These are phyloP conservation scores for Nansenia antarctica DNA, from an alignment of 2,113 vertebrate species.

Conservation along the genomic window DNA sequence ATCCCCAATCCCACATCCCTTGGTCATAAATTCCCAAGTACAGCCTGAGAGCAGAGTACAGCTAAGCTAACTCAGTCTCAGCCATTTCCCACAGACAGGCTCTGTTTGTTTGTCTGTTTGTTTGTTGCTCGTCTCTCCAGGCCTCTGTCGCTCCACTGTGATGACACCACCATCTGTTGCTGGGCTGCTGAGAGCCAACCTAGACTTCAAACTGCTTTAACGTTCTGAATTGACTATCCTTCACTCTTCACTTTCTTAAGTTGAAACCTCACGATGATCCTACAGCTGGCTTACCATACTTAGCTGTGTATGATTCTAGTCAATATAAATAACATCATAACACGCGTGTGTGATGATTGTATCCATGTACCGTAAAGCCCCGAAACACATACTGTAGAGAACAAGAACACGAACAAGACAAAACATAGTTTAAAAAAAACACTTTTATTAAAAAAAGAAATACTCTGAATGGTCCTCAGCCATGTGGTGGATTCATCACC, in stretches of 20 bases:
- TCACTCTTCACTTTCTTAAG: constrained; percentile 45
- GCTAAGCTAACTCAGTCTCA: constrained; percentile 44
- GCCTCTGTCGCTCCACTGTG: constrained; percentile 31
- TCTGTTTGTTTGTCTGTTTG: constrained; percentile 31
- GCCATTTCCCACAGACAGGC: constrained; percentile 51
- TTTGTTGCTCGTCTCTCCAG: constrained; percentile 54
- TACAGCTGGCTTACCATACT: constrained; percentile 7
- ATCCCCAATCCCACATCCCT: no score
- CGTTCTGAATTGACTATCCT: constrained; percentile 42
- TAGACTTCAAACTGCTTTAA: constrained; percentile 47
- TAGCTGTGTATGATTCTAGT: not conserved
- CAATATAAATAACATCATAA: not conserved
- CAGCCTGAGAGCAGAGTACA: constrained; percentile 39
- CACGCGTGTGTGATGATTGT: not conserved
- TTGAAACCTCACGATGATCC: constrained; percentile 39
- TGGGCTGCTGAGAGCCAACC: constrained; percentile 37
- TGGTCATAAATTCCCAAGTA: not conserved
- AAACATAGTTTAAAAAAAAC: constrained; percentile 37
- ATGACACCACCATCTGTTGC: constrained; percentile 72
- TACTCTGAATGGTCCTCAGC: constrained; percentile 38
- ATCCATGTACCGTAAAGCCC: not conserved
- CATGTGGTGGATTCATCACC: constrained; percentile 24
- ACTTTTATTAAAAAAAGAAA: not conserved
- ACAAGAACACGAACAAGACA: not conserved
- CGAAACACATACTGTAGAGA: constrained; percentile 11